Evolutionary conservation across 2,888 invertebrate species (phyloP), one percentile per base, ranked within the genome.

Genomic region (Onchidella celtica): DNA sequence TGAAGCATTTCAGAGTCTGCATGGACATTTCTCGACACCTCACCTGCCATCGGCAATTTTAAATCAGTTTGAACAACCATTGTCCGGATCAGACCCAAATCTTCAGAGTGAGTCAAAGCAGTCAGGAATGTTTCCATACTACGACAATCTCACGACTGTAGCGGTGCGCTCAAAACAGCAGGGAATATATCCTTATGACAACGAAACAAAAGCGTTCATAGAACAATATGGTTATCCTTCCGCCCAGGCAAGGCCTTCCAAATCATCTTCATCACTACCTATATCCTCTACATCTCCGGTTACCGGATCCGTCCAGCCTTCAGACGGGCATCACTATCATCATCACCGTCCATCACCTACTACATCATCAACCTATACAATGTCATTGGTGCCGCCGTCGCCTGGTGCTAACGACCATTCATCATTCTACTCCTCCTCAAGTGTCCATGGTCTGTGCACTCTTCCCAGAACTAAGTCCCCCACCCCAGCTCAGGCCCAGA

Each of bases 81-180:
- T 81, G 3, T 75, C 75, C 4, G 81, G 81, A 32, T 81, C 81
- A 9, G 81, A 81, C 24, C 81, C 81, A 11, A 81, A 81, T 32
- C 68, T 81, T 3, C 81, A 57, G n/a, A 68, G 75, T 32, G 69
- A 81, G 3, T 27, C 57, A 17, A 57, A 68, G 24, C 79, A 73
- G 34, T 27, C 55, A 4, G 73, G 66, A 21, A 34, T 66, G 55
- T 72, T 61, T n/a, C 9, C 72, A 29, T 79, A 73, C 73, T 79
- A 79, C n/a, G 79, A 79, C 57, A 79, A 79, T 21, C 32, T 79
- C 4, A 40, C 63, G 14, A 72, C 47, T 59, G 72, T 40, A 2
- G 55, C 24, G 38, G 0, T 40, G 29, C 40, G 63, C 3, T 47
- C 79, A 38, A 70, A 72, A 24, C 70, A 32, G 24, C 34, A 4